A percentile compares a stretch with the other conserved stretches of the same genome.
Evolutionary conservation across 2,888 invertebrate species (phyloP).

Genomic region (Caenorhabditis virilis): DNA sequence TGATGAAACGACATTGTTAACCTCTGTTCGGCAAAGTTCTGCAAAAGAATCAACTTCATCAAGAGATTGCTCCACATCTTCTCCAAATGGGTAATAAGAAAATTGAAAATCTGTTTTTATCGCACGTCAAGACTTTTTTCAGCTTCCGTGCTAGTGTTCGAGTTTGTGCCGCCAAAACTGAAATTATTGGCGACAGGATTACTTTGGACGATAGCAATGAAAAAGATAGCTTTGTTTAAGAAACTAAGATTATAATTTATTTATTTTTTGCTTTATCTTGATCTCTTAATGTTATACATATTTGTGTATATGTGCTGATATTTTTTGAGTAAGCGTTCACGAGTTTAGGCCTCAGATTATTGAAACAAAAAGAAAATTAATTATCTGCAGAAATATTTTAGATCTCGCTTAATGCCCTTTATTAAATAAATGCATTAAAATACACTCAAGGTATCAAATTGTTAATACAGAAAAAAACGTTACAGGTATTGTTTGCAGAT

Average conservation of each 20-base stretch:
- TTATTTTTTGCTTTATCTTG: no score
- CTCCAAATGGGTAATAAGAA: constrained; percentile 8
- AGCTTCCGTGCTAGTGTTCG: constrained; percentile 22
- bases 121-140: constrained; percentile 4
- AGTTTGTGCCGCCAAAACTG: constrained; percentile 6
- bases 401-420: no score
- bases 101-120: not conserved
- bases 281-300: no score
- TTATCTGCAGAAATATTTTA: no score
- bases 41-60: constrained; percentile 8
- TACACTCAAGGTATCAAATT: no score
- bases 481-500: no score
- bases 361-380: no score
- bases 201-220: constrained; percentile 38
- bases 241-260: not conserved
- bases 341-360: no score
- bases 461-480: no score
- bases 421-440: no score
- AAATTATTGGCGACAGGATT: constrained; percentile 34
- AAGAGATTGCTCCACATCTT: not conserved
- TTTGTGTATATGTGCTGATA: not conserved
- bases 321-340: not conserved
- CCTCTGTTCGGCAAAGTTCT: constrained; percentile 11
- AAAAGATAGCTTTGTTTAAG: constrained; percentile 42
- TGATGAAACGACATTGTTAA: constrained; percentile 26